phyloP scores from a whole-genome alignment of 2,113 vertebrate species.

The Lanius collurio region DNA sequence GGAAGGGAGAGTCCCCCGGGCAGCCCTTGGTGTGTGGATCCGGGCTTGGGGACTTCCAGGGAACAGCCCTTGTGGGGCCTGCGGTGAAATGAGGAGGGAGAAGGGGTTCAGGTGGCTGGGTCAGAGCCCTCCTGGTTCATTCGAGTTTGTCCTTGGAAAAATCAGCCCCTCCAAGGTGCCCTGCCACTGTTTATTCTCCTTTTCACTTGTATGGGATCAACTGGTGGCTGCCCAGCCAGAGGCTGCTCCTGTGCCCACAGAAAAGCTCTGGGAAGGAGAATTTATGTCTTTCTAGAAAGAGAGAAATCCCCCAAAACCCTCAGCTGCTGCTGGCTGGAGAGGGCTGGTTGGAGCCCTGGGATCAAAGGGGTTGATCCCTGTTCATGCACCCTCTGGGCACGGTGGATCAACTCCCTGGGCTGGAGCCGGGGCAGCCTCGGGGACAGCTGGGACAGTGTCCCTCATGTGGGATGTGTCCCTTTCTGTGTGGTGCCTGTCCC shows the following conservation, averaged over 20 bases:
- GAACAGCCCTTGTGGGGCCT: neutral
- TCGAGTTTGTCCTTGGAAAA: neutral
- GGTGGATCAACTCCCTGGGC: accelerated
- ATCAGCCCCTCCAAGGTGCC: neutral
- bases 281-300: neutral
- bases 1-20: neutral
- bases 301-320: neutral
- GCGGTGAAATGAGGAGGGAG: neutral
- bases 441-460: neutral
- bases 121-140: neutral
- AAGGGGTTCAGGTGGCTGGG: neutral
- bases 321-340: neutral
- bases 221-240: neutral
- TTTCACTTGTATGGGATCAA: neutral
- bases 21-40: accelerated
- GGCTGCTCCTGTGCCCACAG: neutral
- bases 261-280: neutral
- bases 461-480: accelerated
- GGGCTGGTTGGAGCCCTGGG: accelerated
- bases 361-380: neutral
- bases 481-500: neutral
- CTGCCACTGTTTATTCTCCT: neutral
- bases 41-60: accelerated
- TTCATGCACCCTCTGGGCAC: accelerated
- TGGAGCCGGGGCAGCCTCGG: neutral